phyloP scores from a whole-genome alignment of 2,888 invertebrate species.

The Nemapogon koenigi region DNA sequence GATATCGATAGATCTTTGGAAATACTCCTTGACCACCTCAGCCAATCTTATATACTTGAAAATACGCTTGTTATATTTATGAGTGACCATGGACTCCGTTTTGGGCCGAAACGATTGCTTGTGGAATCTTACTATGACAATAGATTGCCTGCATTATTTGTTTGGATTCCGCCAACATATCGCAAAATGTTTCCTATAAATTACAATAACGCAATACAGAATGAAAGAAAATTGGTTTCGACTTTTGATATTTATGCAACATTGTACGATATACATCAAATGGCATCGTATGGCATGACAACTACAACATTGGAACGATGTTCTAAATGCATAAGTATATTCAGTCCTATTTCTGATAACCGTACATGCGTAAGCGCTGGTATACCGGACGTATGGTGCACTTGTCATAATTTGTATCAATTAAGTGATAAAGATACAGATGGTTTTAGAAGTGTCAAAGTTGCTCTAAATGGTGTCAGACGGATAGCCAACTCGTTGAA shows the following conservation, averaged over 20 bases:
- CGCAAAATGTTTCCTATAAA: slow-evolving; percentile 58
- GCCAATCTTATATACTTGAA: slow-evolving; percentile 65
- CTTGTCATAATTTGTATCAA: slow-evolving; percentile 69
- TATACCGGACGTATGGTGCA: slow-evolving; percentile 78
- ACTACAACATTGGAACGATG: slow-evolving; percentile 59
- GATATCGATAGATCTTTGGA: slow-evolving; percentile 70
- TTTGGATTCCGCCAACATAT: slow-evolving; percentile 71
- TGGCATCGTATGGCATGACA: slow-evolving; percentile 43
- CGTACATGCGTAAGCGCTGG: slow-evolving; percentile 73
- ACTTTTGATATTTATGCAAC: slow-evolving; percentile 81
- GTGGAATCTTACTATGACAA: slow-evolving; percentile 80
- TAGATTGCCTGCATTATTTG: slow-evolving; percentile 74
- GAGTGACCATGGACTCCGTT: slow-evolving; percentile 82
- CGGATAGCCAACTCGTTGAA: slow-evolving; percentile 24
- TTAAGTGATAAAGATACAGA: slow-evolving; percentile 46
- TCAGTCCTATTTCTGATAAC: slow-evolving; percentile 61
- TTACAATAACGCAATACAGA: slow-evolving; percentile 61
- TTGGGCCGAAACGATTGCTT: slow-evolving; percentile 72
- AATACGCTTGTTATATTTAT: slow-evolving; percentile 75
- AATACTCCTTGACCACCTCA: slow-evolving; percentile 64
- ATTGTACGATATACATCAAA: slow-evolving; percentile 65
- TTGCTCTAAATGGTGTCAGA: slow-evolving; percentile 40
- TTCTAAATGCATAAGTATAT: slow-evolving; percentile 69
- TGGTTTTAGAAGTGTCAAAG: slow-evolving; percentile 56
- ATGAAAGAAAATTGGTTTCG: slow-evolving; percentile 71